phyloP scores from a whole-genome alignment of 53 echinoderm and acorn worm genomes.

The Pentamera pediparva region DNA sequence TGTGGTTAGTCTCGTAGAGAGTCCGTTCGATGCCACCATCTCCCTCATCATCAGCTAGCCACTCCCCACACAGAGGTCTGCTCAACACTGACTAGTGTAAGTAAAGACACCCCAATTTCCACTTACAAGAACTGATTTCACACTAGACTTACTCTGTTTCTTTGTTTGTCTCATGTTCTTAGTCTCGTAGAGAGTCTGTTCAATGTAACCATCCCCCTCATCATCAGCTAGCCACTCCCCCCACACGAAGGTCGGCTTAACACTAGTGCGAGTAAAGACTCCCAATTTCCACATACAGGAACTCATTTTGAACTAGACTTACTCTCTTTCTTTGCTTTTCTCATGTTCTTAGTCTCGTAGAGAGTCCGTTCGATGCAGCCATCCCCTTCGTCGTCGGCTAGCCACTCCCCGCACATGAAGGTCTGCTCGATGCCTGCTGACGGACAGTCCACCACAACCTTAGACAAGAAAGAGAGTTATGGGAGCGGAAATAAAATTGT shows the following conservation, averaged over 20 bases:
- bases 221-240: constrained; percentile 77
- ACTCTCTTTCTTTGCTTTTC: constrained; percentile 87
- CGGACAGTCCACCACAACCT: constrained; percentile 89
- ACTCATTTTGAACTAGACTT: too few relatives aligned
- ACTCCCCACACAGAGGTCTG: constrained; percentile 66
- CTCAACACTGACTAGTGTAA: too few relatives aligned
- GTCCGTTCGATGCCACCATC: constrained; percentile 78
- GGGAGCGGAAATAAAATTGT: neutral
- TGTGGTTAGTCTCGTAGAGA: constrained; percentile 64
- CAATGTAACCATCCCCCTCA: constrained; percentile 69
- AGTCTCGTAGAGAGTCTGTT: constrained; percentile 70
- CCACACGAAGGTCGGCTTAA: constrained; percentile 23
- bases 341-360: constrained; percentile 77
- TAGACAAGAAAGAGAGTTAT: neutral
- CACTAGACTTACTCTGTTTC: constrained; percentile 73
- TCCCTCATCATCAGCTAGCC: constrained; percentile 81
- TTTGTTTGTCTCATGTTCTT: constrained; percentile 81
- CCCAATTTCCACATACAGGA: too few relatives aligned
- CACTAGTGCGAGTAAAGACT: too few relatives aligned
- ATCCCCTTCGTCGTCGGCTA: constrained; percentile 91
- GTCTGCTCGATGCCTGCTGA: constrained; percentile 85
- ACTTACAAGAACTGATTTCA: too few relatives aligned
- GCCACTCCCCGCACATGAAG: constrained; percentile 77
- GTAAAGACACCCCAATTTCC: too few relatives aligned
- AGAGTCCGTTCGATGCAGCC: constrained; percentile 79